Conservation (phyloP, 2,113 vertebrate genomes). For the Panthera uncia region DNA sequence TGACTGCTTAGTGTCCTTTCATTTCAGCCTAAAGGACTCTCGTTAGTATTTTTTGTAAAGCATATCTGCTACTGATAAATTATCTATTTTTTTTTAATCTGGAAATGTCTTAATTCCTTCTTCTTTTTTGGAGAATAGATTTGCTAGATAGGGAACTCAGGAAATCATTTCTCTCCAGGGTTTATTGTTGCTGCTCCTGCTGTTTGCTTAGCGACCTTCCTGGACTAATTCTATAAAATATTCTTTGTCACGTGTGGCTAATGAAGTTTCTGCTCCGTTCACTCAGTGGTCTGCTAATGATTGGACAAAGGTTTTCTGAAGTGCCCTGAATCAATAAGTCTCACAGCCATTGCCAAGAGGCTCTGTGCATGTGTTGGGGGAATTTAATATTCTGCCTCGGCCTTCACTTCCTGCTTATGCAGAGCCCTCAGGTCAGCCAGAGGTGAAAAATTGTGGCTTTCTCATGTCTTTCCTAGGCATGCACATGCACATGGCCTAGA, state of each 20-base stretch:
- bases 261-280: neutral
- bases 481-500: neutral
- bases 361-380: neutral
- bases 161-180: neutral
- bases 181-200: neutral
- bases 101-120: neutral
- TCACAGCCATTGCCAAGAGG: neutral
- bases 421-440: neutral
- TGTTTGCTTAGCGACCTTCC: neutral
- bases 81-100: neutral
- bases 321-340: neutral
- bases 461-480: neutral
- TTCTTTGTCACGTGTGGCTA: neutral
- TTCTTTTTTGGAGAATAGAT: neutral
- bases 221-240: neutral
- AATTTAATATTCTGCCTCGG: neutral
- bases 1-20: neutral
- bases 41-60: neutral
- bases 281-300: neutral
- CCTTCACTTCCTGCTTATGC: neutral
- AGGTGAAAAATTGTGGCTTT: neutral
- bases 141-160: neutral
- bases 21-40: neutral
- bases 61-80: neutral
- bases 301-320: constrained; percentile 1